Evolutionary conservation across 1,140 invertebrate species (phyloP), one percentile per base, ranked within the genome.

Genomic region (Triops longicaudatus): DNA sequence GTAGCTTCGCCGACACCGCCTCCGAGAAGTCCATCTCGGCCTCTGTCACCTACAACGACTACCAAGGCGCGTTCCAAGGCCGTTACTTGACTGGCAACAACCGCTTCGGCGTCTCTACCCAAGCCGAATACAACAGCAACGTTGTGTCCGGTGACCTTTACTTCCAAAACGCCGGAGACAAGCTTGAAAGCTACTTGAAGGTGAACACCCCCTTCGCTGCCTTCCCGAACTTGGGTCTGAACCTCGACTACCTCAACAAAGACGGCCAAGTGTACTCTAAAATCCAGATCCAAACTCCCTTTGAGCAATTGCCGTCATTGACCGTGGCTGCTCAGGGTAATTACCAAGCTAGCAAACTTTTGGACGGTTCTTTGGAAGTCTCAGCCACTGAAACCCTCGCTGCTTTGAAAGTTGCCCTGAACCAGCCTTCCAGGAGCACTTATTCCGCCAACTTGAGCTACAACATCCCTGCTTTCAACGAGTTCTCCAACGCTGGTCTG

Each of bases 271-370:
- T 42, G 6, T 26, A 78, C 14, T 76, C 75, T 12, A 72, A 73
- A 1, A 1, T 84, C 0, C 77, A 76, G 26, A 7, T 83, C 0
- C 78, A 73, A 26, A 82, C 82, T 27, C 83, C 83, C 22, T 82
- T 83, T 72, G 71, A 80, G 74, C 26, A 26, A 14, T 37, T 82
- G 11, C 77, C 75, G 1, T 72, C 74, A 7, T 73, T 80, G 26
- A 50, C 78, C 72, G 22, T 75, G 1, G 72, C 76, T 26, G 80
- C 79, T 27, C 80, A 82, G 76, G 80, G 80, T 73, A 6, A 22
- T 27, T 10, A 72, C 14, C 79, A 81, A 12, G 42, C 79, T 73
- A 75, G 78, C 0, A 72, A 79, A 41, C 80, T 80, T 27, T 75
- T 82, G 41, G 79, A 81, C 31, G 73, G 26, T n/a, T n/a, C 42